Percentiles rank a stretch among this genome's conserved stretches.
Conservation (phyloP, 2,113 vertebrate genomes). For the Acanthisitta chloris region DNA sequence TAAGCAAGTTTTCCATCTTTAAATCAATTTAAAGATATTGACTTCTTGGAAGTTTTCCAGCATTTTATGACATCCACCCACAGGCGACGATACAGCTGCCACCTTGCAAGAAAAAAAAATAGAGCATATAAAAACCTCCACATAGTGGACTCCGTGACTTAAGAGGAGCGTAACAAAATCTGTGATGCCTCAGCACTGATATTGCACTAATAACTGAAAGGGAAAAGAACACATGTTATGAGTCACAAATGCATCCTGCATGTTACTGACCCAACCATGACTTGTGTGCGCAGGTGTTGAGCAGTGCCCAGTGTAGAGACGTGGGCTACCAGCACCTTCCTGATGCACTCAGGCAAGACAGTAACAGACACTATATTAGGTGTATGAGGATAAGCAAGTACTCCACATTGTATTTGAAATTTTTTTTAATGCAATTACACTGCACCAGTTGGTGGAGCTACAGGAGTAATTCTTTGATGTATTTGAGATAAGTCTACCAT, state of each 20-base stretch:
- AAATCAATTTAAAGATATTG: not conserved
- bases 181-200: not conserved
- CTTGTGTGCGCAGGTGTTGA: rapidly evolving
- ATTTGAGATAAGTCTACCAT: not conserved
- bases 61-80: not conserved
- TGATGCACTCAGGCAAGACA: not conserved
- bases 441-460: not conserved
- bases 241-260: not conserved
- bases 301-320: not conserved
- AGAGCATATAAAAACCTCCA: not conserved
- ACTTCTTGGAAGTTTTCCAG: not conserved
- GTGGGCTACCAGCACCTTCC: not conserved
- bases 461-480: not conserved
- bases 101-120: not conserved
- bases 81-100: not conserved
- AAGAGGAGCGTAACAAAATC: not conserved
- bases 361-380: not conserved
- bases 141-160: not conserved
- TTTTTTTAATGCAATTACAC: not conserved
- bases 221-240: not conserved
- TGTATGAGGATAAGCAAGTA: not conserved
- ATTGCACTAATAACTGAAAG: not conserved
- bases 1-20: not conserved
- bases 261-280: not conserved
- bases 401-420: not conserved